Evolutionary conservation across 2,113 vertebrate species (phyloP), one percentile per base, ranked within the genome.

Genomic region (Vidua chalybeata): DNA sequence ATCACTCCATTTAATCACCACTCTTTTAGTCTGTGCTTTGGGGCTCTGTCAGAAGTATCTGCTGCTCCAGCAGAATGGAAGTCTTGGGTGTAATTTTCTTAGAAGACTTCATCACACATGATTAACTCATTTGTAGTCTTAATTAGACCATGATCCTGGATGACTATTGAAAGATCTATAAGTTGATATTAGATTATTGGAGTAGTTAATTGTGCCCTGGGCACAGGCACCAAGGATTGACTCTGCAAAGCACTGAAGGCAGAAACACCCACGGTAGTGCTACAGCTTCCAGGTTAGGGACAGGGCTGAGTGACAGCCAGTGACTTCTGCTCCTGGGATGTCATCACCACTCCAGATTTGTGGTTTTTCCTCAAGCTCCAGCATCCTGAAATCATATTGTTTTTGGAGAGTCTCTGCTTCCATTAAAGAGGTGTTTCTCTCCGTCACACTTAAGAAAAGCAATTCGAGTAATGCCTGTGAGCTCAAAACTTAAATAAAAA

Each of bases 141-240:
- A 92, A 87, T 94, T 96, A 91, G 77, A 85, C 67, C 62, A 49
- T 61, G 66, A 93, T 95, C 84, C 66, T 94, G 69, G 55, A 54
- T 75, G 84, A 54, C 80, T 87, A 24, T 17, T 94, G 91, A 61
- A 94, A 92, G 73, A 92, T 78, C 90, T 89, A 16, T 90, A 93
- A 94, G 89, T 23, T 81, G 79, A 88, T 96, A 84, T 67, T 95
- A 83, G 95, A 90, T 90, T 94, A 94, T 81, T 86, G 83, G 64
- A 94, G 72, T 67, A 58, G 83, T 84, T 92, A 90, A 74, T 74
- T 69, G 52, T 92, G 76, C 79, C 89, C 56, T 92, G 76, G 86
- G 64, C 86, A 37, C 59, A 69, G 72, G 48, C 66, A 78, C 56
- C 55, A 51, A 55, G 48, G 79, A 48, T 20, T 64, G 72, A 45